Base-by-base conservation (phyloP, 2,888 invertebrate genomes). In the Zhuqinia jingwanae region DNA sequence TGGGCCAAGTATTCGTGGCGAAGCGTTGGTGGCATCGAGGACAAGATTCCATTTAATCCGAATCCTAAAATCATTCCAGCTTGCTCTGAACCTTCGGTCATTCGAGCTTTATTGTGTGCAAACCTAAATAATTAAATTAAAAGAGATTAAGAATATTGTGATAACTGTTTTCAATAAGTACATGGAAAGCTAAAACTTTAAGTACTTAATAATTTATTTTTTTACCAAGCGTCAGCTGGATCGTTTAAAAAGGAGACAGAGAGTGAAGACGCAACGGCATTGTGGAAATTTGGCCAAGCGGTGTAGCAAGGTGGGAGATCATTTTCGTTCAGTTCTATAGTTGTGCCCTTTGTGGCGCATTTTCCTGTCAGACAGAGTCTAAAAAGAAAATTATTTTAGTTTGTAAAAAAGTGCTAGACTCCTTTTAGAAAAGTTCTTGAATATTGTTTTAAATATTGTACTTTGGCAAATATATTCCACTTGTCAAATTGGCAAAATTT, bases 21-120 rank as follows among this genome's bases (percentile, higher is more conserved):
- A n/a, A 91, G 79, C 15, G 91, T 91, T 22, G 91, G 89, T 60
- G 91, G 91, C 91, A 91, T 90, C 0, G 90, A 88, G 6, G 89
- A 85, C 22, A 91, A 79, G 77, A 89, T 90, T 13, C 90, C 89
- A 79, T 90, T 91, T 5, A 91, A 75, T 11, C 91, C 91, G 85
- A 91, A 91, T 60, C 91, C 91, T 10, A 91, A 65, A 53, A 91
- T 88, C 90, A 90, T 91, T 47, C 91, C 91, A 17, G 91, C 91
- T 80, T 91, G 91, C 36, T 91, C 90, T 10, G 90, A 79, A 0
- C 90, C 90, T 63, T 91, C 91, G 2, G 81, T 65, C 60, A 88
- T 90, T 85, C 89, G 89, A 2, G 90, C 86, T 75, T 91, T 91
- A 42, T 90, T 90, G 75, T 90, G 90, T 3, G 90, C 91, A 89